Evolutionary conservation across 35 echinoderm and acorn worm genomes (phyloP).

Genomic region (Ptychodera flava): DNA sequence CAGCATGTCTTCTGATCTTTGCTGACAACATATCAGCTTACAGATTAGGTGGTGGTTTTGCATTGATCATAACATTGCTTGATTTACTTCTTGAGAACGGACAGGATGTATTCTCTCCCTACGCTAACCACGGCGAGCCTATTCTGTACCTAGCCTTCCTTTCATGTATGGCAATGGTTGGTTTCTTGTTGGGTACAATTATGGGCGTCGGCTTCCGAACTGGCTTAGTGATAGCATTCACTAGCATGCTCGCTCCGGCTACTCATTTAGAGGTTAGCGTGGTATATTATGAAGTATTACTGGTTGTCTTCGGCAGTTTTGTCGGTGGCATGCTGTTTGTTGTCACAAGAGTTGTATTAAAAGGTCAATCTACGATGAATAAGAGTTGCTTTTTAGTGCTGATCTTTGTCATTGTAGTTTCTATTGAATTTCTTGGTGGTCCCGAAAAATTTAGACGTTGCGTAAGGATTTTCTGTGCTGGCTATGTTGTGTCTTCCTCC

Average conservation of each 20-base stretch:
- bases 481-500: background rate
- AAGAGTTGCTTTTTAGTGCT: no score
- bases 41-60: background rate
- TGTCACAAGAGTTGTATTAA: background rate
- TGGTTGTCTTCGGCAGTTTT: background rate
- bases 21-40: background rate
- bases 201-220: background rate
- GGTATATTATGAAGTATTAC: background rate
- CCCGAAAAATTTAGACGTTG: no score
- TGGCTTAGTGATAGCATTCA: background rate
- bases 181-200: background rate
- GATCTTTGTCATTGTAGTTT: no score
- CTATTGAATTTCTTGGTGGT: no score
- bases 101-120: background rate
- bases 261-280: background rate
- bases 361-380: no score
- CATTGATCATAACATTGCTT: background rate
- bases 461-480: background rate
- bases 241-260: background rate
- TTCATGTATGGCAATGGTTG: background rate
- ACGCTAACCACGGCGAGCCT: background rate
- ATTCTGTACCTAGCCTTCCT: background rate
- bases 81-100: background rate
- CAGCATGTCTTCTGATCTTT: background rate
- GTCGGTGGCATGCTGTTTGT: background rate